Evolutionary conservation across 37 sponge, comb jelly and placozoan species (phyloP), one percentile per base, ranked within the genome.

Genomic region (Axinella damicornis): DNA sequence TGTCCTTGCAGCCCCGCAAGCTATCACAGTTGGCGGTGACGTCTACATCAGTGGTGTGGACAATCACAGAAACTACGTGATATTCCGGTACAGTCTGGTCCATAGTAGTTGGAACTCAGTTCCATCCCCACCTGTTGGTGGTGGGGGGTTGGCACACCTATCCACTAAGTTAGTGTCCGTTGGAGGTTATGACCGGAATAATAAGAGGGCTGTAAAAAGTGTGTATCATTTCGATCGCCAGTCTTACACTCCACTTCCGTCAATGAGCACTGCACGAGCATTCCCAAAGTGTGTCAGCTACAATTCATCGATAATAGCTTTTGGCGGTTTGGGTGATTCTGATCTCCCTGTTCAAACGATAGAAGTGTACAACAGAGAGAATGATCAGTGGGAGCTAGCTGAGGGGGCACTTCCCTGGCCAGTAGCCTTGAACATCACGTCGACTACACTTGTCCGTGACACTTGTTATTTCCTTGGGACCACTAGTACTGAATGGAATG

Each of bases 381-480:
- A 21, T 24, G 38, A 59, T 30, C 85, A 85, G 85, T 85, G 85
- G 85, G 67, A 85, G 24, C 14, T 14, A 41, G 85, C 85, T 21
- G 77, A 76, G 60, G 46, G 46, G 4, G 9, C 46, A 46, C 46
- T 46, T 9, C 69, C 85, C 41, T 77, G 76, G 69, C 85, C 85
- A 31, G 18, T 85, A 21, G 77, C 85, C 39, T 67, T 68, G 57
- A 85, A 53, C 28, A 77, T 77, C 0, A 85, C 76, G 77, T 68
- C 76, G 2, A 59, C 13, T 33, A 30, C 77, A 38, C 56, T n/a
- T 30, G 68, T 85, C 30, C 68, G 57, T 35, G 77, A 85, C 39
- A 54, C 28, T 58, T 85, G 85, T 58, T 85, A 85, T 38, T 66
- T 85, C 28, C 77, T 85, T 24, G 85, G 85, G 17, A 77, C 77